Evolutionary conservation across 2,888 invertebrate genomes (phyloP).

Genomic region (Eudasyphora cyanicolor): DNA sequence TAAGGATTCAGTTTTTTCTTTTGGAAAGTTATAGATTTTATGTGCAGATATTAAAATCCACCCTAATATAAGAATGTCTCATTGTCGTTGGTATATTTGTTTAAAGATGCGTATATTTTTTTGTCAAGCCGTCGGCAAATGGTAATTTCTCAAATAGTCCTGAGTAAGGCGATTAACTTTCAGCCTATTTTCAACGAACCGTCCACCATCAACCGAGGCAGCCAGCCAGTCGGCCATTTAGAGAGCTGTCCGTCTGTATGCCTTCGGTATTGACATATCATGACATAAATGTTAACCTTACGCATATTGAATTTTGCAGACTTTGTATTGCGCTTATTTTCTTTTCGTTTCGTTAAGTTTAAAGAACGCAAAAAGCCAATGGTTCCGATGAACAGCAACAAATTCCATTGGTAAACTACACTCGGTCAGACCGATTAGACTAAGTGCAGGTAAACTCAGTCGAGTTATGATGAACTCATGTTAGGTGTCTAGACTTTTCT

Average conservation of each 20-base stretch:
- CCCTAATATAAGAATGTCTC: not conserved
- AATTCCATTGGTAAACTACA: not conserved
- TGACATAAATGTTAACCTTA: conserved; percentile 1
- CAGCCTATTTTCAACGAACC: not conserved
- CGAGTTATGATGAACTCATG: no score
- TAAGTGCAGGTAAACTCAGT: no score
- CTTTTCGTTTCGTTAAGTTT: not conserved
- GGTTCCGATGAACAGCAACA: not conserved
- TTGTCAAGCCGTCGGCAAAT: not conserved
- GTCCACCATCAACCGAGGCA: not conserved
- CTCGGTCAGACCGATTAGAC: not conserved
- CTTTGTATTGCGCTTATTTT: not conserved
- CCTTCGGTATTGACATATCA: conserved; percentile 3
- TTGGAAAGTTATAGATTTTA: no score
- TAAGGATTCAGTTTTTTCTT: no score
- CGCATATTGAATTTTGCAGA: not conserved
- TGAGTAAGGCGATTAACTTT: conserved; percentile 24
- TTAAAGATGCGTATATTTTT: not conserved
- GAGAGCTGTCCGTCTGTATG: not conserved
- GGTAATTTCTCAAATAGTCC: not conserved
- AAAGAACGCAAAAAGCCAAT: not conserved
- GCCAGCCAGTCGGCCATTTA: not conserved
- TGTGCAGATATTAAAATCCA: no score
- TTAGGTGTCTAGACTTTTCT: no score
- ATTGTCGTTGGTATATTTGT: not conserved